Conservation (phyloP, 1,140 invertebrate species). For the Drosophila elegans region DNA sequence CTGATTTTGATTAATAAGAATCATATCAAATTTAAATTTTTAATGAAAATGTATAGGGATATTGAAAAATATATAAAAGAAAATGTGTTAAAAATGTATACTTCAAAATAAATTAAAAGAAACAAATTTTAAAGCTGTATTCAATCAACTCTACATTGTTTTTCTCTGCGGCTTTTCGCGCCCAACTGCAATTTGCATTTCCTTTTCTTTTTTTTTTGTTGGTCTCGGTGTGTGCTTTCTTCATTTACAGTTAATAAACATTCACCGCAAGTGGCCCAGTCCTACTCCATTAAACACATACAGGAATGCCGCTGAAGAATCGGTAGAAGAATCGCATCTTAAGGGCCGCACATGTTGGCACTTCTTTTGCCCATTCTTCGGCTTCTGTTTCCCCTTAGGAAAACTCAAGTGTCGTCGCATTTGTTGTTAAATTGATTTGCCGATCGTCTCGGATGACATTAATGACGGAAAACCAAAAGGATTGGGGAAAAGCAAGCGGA, state of each 20-base stretch:
- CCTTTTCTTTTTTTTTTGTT: not conserved
- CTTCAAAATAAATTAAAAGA: no score
- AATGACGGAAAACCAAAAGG: conserved; percentile 20
- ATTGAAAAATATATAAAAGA: no score
- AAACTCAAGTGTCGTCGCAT: conserved; percentile 59
- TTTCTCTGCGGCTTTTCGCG: conserved; percentile 7
- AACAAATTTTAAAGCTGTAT: no score
- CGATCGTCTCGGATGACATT: conserved; percentile 66
- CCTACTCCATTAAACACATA: conserved; percentile 30
- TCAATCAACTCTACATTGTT: not conserved
- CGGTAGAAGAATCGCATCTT: conserved; percentile 26
- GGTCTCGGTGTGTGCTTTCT: conserved; percentile 24
- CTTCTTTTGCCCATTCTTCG: conserved; percentile 7
- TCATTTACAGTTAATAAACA: conserved; percentile 65
- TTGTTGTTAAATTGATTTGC: conserved; percentile 71
- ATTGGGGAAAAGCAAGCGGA: conserved; percentile 2
- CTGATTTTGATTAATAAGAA: no score
- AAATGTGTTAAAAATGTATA: no score
- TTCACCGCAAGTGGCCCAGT: conserved; percentile 61
- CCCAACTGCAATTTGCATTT: conserved; percentile 23
- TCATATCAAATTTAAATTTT: no score
- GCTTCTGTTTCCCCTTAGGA: not conserved
- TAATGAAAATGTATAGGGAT: no score
- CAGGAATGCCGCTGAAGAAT: conserved; percentile 7
- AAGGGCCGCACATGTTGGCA: conserved; percentile 8